A percentile compares a stretch with the other conserved stretches of the same genome.
These are phyloP conservation scores for Amblyornis subalaris DNA, from an alignment of 2,113 vertebrate species.

Conservation along the genomic window DNA sequence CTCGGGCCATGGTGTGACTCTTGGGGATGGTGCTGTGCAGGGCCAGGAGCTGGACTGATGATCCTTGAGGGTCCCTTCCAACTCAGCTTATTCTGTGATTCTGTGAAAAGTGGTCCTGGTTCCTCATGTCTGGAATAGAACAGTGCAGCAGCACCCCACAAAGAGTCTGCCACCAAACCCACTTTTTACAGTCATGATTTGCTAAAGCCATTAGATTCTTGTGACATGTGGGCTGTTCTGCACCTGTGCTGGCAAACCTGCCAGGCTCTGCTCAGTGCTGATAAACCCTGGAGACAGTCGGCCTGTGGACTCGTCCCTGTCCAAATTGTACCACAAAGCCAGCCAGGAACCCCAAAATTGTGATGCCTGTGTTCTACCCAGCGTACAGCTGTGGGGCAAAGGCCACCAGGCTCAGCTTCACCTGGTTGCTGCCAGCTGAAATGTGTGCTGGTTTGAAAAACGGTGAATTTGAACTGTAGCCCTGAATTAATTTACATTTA, in stretches of 20 bases:
- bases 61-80: neutral
- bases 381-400: rapidly evolving
- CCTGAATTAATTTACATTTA: neutral
- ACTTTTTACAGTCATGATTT: neutral
- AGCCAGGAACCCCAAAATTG: rapidly evolving
- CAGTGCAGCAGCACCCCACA: neutral
- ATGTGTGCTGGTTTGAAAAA: neutral
- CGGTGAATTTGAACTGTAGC: neutral
- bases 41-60: neutral
- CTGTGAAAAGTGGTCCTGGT: neutral
- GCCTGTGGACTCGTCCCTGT: neutral
- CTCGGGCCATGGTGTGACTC: neutral
- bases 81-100: neutral
- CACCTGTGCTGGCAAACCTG: neutral
- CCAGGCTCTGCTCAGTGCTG: neutral
- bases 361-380: neutral
- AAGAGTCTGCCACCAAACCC: neutral
- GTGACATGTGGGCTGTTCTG: neutral
- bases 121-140: neutral
- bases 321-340: neutral
- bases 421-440: neutral
- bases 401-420: neutral
- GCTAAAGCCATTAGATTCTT: neutral
- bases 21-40: neutral
- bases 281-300: rapidly evolving